A percentile compares a stretch with the other conserved stretches of the same genome.
Evolutionary conservation across 2,888 invertebrate species (phyloP).

Genomic region (Drosophila maculinotata): DNA sequence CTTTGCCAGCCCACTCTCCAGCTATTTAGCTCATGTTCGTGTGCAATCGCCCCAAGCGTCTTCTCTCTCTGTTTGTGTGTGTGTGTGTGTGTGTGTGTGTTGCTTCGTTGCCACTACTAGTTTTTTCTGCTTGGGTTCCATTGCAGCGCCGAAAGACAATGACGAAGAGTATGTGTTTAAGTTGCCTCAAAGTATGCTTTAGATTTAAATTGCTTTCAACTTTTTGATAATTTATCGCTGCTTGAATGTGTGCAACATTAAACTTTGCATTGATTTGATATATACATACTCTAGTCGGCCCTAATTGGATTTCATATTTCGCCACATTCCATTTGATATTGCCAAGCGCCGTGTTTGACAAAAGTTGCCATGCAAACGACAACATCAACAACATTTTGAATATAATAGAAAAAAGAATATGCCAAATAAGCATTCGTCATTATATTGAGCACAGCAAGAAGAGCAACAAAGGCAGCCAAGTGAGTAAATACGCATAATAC

Average conservation of each 20-base stretch:
- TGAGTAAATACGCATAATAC: too few species aligned
- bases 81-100: constrained; percentile 9
- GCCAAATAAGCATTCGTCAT: constrained; percentile 41
- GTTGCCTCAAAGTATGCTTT: constrained; percentile 3
- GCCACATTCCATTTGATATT: constrained; percentile 32
- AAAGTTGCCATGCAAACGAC: constrained; percentile 73
- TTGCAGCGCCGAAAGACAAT: background rate
- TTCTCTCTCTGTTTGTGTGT: constrained; percentile 4
- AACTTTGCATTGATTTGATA: background rate
- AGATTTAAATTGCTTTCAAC: background rate
- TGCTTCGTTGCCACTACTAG: constrained; percentile 9
- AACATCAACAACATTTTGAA: constrained; percentile 12
- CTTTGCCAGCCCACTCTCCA: constrained; percentile 21
- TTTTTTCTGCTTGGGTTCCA: constrained; percentile 1
- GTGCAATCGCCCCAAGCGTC: constrained; percentile 27
- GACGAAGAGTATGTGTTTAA: constrained; percentile 5
- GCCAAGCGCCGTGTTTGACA: constrained; percentile 47
- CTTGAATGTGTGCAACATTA: background rate
- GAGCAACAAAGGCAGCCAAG: background rate
- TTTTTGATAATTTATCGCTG: background rate
- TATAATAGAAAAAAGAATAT: constrained; percentile 30
- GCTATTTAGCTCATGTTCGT: constrained; percentile 51
- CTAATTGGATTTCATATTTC: constrained; percentile 68
- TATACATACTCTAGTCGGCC: background rate
- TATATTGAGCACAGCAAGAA: constrained; percentile 18